These are phyloP conservation scores for Pluvialis apricaria DNA, from an alignment of 2,113 vertebrate genomes.

Conservation along the genomic window DNA sequence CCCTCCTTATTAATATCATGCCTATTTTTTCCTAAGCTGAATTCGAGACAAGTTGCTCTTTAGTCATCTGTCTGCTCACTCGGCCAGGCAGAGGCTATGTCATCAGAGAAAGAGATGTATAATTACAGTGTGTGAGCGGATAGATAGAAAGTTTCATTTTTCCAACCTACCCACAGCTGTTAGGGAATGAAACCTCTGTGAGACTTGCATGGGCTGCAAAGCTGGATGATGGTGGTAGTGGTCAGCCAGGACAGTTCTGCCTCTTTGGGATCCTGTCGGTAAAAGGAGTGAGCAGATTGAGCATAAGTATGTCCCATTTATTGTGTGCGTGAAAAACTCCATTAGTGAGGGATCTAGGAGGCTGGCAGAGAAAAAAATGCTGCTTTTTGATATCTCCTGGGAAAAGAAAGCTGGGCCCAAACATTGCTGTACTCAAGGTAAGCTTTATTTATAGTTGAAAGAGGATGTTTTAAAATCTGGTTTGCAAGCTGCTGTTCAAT, in stretches of 20 bases:
- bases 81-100: background rate
- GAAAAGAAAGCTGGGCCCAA: background rate
- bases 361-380: background rate
- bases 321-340: background rate
- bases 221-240: background rate
- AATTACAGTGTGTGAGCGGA: background rate
- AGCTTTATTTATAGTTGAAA: background rate
- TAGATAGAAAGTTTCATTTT: background rate
- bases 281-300: background rate
- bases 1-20: slow-evolving; percentile 23
- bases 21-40: background rate
- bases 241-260: background rate
- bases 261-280: background rate
- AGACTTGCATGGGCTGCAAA: background rate
- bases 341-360: background rate
- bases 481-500: background rate
- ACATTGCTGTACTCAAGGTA: background rate
- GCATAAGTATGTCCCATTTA: background rate
- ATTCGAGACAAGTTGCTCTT: background rate
- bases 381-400: background rate
- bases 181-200: background rate
- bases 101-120: background rate
- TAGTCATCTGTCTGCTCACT: background rate
- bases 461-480: background rate
- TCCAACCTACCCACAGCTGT: background rate